Evolutionary conservation across 23 tunicate species (phyloP), one percentile per base, ranked within the genome.

Genomic region (Halocynthia aurantium): DNA sequence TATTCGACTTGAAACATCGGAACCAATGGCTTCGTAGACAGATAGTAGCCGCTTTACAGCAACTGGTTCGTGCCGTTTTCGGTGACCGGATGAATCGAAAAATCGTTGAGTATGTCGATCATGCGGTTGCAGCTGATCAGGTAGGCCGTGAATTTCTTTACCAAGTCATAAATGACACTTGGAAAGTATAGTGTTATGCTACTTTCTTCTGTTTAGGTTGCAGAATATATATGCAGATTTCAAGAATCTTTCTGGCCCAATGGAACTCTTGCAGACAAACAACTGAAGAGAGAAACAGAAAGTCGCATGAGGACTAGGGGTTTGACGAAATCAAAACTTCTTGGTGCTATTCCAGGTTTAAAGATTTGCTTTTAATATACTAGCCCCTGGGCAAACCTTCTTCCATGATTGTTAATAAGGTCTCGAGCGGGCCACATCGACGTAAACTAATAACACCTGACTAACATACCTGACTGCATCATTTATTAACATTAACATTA

Each of bases 21-120:
- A 92, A 92, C 69, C 98, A 92, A 69, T 92, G 98, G 98, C 67
- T 92, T 6, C 81, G 98, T 10, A 75, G 98, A 8, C 98, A 92
- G 63, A 86, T 86, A 1, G 88, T 92, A 17, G 85, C 88, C 7
- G 98, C 82, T 5, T 50, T 92, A 15, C 98, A 92, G 61, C 98
- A 92, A 75, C 57, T 92, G 31, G 53, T 92, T 7, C 80, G 87
- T 6, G 79, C 98, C 6, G 52, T 92, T 52, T 92, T 92, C 62
- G 92, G 98, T 11, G 98, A 86, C 49, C 71, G 92, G 60, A 86
- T 86, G 98, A 92, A 92, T 67, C 80, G 78, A 62, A 92, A 92
- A 61, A 92, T 92, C 13, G 77, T 82, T 6, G 98, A 86, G 44
- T 84, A 81, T 74, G 88, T 92, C 56, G 92, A 92, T 50, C 80